Evolutionary conservation across 2,797 vertebrate genomes (phyloP), one percentile per base, ranked within the genome.

Genomic region (Urosaurus nigricauda): DNA sequence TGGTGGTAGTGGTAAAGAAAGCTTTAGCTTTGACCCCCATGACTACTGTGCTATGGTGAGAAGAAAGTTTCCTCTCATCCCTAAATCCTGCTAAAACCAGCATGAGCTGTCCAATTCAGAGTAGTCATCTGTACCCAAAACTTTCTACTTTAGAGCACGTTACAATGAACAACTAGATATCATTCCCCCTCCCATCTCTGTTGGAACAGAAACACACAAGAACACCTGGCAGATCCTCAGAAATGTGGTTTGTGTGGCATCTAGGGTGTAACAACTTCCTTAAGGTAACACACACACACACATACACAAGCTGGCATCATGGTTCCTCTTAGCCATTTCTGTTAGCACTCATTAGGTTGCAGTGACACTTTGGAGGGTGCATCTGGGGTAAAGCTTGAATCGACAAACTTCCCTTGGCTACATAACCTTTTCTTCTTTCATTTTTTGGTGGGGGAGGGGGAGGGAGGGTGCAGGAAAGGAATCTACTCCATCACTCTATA

Each of bases 361-460:
- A 7, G 58, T 60, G 51, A 71, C 77, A 73, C 75, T 26, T 79
- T 75, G 17, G 65, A 79, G 37, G 53, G 37, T 68, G 75, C 74
- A 84, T n/a, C 3, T 40, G 56, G 47, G 75, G 47, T 79, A 75
- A 79, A 19, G n/a, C 47, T 53, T 53, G 58, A 56, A 35, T 87
- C 7, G 16, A 87, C 37, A 53, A 74, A 53, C 43, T 81, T 80
- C 32, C 68, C 32, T 74, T 65, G 78, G 83, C 83, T 81, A 58
- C 75, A 85, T 63, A 79, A 80, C 51, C 21, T 79, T 85, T 85
- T 85, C 43, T 65, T 78, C 58, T 74, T 70, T 60, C 37, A 63
- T 79, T 75, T 60, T 37, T 35, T 12, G 43, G 32, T 26, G 40
- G 40, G 65, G 29, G n/a, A 4, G 17, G 26, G 26, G 29, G 40